Evolutionary conservation across 2,113 vertebrate genomes (phyloP).

Genomic region (Poecile atricapillus): DNA sequence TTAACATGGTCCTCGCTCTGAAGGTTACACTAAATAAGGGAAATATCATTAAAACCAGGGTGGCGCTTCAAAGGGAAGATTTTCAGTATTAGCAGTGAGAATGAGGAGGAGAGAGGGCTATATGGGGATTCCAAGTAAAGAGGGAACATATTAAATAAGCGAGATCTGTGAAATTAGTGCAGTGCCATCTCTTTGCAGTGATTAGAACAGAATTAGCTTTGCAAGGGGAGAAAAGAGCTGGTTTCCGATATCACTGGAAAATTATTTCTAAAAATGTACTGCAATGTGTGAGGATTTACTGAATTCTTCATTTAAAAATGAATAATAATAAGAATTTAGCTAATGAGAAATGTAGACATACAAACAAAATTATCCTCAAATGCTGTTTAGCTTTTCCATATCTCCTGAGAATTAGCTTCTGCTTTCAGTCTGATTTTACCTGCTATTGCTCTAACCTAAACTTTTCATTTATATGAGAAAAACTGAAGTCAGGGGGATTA

Average conservation of each 20-base stretch:
- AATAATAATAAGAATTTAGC: background rate
- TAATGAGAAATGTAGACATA: conserved; percentile 40
- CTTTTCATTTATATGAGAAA: conserved; percentile 78
- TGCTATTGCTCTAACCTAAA: conserved; percentile 76
- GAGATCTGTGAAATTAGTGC: conserved; percentile 11
- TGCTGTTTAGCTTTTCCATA: conserved; percentile 51
- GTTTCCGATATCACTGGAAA: background rate
- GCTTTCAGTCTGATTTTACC: conserved; percentile 72
- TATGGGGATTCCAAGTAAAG: background rate
- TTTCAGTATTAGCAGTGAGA: background rate
- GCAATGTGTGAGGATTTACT: conserved; percentile 30
- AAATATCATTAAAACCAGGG: background rate
- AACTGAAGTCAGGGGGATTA: conserved; percentile 74
- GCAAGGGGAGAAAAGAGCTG: background rate
- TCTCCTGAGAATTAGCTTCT: conserved; percentile 64
- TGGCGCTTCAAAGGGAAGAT: background rate
- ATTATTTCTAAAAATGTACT: background rate
- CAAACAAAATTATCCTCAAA: conserved; percentile 44
- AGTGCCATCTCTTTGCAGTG: background rate
- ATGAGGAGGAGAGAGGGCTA: background rate
- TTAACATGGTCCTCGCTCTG: background rate
- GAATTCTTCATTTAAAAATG: conserved; percentile 9
- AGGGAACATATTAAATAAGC: background rate
- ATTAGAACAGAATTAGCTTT: conserved; percentile 1
- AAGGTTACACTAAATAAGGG: background rate